Conservation (phyloP, 1,140 invertebrate species). For the Melanaphis sacchari region DNA sequence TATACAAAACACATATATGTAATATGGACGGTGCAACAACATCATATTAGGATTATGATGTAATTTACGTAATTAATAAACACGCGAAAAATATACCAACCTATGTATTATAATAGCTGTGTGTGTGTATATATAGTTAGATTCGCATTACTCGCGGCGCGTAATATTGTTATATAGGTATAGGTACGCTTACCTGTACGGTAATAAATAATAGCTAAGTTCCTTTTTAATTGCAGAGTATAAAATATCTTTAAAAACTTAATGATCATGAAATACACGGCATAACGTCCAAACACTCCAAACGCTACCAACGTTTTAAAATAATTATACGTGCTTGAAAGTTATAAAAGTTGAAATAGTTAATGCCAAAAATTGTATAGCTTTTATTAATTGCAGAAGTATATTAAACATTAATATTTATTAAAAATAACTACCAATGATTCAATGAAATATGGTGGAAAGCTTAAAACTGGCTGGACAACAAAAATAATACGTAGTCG, state of each 20-base stretch:
- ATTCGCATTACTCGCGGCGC: neutral
- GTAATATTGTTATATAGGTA: neutral
- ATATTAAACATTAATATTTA: neutral
- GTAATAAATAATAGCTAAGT: neutral
- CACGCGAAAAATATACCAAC: neutral
- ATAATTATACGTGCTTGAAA: neutral
- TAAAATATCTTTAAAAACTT: constrained; percentile 2
- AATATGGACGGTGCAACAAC: neutral
- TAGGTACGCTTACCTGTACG: neutral
- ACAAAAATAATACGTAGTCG: neutral
- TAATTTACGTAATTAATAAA: neutral
- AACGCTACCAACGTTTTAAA: neutral
- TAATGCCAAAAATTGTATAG: neutral
- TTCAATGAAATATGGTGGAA: neutral
- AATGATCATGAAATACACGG: neutral
- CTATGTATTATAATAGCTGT: neutral
- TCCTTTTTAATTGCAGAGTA: neutral
- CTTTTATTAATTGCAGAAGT: neutral
- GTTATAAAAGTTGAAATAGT: neutral
- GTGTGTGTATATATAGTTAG: neutral
- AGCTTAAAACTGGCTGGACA: neutral
- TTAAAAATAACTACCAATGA: neutral
- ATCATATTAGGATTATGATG: neutral
- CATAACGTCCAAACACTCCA: neutral
- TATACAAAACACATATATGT: neutral